phyloP scores from a whole-genome alignment of 37 sponge, comb jelly and placozoan genomes.

The Axinella damicornis region DNA sequence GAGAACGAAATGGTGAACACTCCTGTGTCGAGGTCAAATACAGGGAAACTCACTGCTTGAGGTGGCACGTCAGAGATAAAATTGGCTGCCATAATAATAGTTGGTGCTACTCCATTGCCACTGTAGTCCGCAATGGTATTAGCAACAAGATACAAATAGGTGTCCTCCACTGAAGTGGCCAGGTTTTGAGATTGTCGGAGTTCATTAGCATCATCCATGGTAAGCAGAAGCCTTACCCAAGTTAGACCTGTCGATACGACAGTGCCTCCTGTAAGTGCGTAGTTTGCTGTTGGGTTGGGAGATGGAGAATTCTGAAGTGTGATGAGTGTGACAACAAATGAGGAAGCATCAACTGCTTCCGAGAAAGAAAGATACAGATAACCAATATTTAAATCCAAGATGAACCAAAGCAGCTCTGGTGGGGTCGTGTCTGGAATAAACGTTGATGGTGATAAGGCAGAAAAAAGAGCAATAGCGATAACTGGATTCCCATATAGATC shows the following conservation, averaged over 20 bases:
- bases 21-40: constrained; percentile 68
- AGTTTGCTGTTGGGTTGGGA: constrained; percentile 27
- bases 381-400: constrained; percentile 72
- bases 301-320: constrained; percentile 61
- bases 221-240: constrained; percentile 57
- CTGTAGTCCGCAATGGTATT: constrained; percentile 54
- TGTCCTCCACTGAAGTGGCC: constrained; percentile 47
- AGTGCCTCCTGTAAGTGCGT: constrained; percentile 65
- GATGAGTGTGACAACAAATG: constrained; percentile 41
- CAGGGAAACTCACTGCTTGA: no score
- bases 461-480: background rate
- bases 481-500: constrained; percentile 51
- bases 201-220: constrained; percentile 65
- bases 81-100: constrained; percentile 48
- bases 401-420: constrained; percentile 57
- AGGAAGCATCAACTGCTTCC: constrained; percentile 67
- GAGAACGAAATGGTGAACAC: constrained; percentile 70
- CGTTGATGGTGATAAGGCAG: constrained; percentile 42
- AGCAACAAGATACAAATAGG: constrained; percentile 33
- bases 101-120: constrained; percentile 43
- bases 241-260: constrained; percentile 64
- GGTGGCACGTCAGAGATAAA: constrained; percentile 30
- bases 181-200: constrained; percentile 63
- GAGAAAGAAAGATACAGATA: constrained; percentile 76
- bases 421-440: constrained; percentile 64